Conservation (phyloP, 2,797 vertebrate species). For the Cryptoprocta ferox region DNA sequence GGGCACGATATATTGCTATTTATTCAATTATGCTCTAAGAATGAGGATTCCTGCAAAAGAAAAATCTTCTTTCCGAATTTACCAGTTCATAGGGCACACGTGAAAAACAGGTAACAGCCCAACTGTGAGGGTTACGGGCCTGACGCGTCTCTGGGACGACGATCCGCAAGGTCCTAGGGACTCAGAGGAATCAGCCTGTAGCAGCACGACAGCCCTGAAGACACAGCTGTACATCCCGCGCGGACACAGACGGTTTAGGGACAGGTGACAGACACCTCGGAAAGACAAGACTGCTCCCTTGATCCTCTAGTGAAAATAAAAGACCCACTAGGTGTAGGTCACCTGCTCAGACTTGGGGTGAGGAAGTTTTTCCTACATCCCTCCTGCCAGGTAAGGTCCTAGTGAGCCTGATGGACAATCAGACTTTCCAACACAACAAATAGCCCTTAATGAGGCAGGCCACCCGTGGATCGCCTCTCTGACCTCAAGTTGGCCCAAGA, state of each 20-base stretch:
- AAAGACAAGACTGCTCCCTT: neutral
- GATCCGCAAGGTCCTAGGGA: conserved; percentile 4
- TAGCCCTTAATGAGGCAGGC: neutral
- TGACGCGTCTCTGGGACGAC: neutral
- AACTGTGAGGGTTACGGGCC: neutral
- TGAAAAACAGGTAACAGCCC: conserved; percentile 48
- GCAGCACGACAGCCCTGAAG: neutral
- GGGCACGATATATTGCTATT: neutral
- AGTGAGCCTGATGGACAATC: neutral
- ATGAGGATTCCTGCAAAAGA: conserved; percentile 27
- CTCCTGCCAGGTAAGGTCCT: neutral
- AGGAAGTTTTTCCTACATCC: neutral
- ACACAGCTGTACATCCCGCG: neutral
- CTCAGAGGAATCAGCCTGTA: neutral
- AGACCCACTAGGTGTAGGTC: neutral
- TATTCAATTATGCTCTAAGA: conserved; percentile 37
- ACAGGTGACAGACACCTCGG: neutral
- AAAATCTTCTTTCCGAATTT: conserved; percentile 39
- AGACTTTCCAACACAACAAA: neutral
- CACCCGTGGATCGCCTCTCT: neutral
- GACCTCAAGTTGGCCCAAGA: neutral
- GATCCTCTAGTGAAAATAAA: neutral
- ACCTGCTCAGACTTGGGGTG: neutral
- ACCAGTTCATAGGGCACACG: conserved; percentile 26
- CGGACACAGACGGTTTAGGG: neutral